Evolutionary conservation across 1,140 invertebrate species (phyloP), one percentile per base, ranked within the genome.

Genomic region (Drosophila sucinea): DNA sequence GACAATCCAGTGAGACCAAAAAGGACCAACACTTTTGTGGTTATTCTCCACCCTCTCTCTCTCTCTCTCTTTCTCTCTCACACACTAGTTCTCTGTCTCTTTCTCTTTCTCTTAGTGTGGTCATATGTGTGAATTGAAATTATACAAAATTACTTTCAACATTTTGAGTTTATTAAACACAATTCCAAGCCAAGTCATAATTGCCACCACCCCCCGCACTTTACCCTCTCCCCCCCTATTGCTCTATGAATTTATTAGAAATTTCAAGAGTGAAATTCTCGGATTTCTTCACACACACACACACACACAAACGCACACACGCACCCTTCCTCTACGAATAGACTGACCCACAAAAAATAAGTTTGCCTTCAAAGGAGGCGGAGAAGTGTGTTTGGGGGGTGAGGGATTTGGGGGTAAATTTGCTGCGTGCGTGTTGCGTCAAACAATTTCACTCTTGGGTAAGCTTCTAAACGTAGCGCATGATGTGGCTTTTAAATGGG

Each of bases 211-310:
- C 87, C n/a, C 27, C 47, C 47, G 23, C n/a, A 27, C 27, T 60
- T 58, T 5, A 25, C 17, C 35, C 70, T 25, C 60, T 25, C 55
- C 41, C 17, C 17, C 17, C 17, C 17, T 17, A 17, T 51, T 33
- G 62, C 23, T 65, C 81, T 68, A 75, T 86, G 74, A 85, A 86
- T 86, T 86, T 86, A 87, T 87, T 87, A 83, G 79, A 86, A 86
- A 87, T 77, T 17, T 87, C 83, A 83, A 79, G 83, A 87, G 83
- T 87, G 82, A 86, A 81, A 76, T 77, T 76, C 82, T 79, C 55
- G 71, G 82, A 86, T 85, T 84, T 79, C 41, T 63, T 8, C 67
- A 67, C 76, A 65, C 80, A 54, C 80, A 58, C 29, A 1, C 11
- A 1, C 11, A 25, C 25, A 11, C 69, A 64, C 6, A 27, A 23